phyloP scores from a whole-genome alignment of 2,888 invertebrate species.

The Caenorhabditis uteleia region DNA sequence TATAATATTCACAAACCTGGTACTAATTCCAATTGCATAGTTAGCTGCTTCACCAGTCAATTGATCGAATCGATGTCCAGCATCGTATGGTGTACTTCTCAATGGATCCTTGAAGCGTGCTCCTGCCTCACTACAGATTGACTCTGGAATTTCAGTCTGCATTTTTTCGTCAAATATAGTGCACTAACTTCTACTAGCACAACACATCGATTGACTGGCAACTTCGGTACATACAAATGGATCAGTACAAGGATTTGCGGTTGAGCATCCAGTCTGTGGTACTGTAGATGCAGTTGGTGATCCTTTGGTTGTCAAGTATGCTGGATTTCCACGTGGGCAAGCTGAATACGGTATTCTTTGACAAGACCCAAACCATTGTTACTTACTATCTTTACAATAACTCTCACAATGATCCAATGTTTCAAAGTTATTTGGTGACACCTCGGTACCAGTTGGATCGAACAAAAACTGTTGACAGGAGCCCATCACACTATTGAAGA shows the following conservation, averaged over 20 bases:
- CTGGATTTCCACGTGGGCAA: conserved; percentile 52
- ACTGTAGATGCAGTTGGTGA: conserved; percentile 18
- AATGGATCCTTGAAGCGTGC: conserved; percentile 37
- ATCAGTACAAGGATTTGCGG: conserved; percentile 48
- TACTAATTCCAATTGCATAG: conserved; percentile 47
- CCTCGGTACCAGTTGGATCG: conserved; percentile 50
- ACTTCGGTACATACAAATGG: conserved; percentile 53
- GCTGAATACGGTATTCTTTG: conserved; percentile 29
- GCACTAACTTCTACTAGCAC: conserved; percentile 50
- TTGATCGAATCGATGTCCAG: conserved; percentile 52
- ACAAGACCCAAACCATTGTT: background rate
- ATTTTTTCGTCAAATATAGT: background rate
- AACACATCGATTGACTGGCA: conserved; percentile 51
- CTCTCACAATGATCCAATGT: conserved; percentile 55
- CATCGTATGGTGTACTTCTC: conserved; percentile 40
- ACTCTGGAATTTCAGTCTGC: conserved; percentile 33
- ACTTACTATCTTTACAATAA: conserved; percentile 53
- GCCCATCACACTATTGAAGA: conserved; percentile 53
- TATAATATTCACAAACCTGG: conserved; percentile 12
- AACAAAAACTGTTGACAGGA: conserved; percentile 57
- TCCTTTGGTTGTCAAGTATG: conserved; percentile 43
- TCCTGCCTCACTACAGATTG: conserved; percentile 49
- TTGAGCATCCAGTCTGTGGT: conserved; percentile 48
- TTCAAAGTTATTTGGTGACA: conserved; percentile 55
- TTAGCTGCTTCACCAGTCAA: conserved; percentile 50